These are phyloP conservation scores for Choloepus hoffmanni DNA, from an alignment of 2,113 vertebrate genomes.

Conservation along the genomic window DNA sequence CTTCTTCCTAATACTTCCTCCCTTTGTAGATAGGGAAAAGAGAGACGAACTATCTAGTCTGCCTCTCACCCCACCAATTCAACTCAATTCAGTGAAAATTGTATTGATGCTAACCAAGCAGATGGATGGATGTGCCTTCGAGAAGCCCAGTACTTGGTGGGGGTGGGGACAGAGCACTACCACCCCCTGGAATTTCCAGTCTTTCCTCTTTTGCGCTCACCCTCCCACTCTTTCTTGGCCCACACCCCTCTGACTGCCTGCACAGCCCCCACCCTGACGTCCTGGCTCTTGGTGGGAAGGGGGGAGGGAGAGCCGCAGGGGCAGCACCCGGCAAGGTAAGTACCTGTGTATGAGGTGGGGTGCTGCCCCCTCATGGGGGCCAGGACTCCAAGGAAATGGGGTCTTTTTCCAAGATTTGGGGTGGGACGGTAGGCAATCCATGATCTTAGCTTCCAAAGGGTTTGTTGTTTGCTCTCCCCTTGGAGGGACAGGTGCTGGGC, in stretches of 20 bases:
- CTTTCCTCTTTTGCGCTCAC: background rate
- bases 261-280: background rate
- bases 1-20: background rate
- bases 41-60: background rate
- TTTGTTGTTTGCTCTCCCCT: background rate
- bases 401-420: background rate
- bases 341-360: rapidly evolving
- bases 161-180: background rate
- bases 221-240: background rate
- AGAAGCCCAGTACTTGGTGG: background rate
- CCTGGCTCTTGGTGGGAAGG: background rate
- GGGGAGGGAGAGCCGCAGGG: background rate
- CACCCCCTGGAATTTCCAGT: background rate
- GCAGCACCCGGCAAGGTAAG: background rate
- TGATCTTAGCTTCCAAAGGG: background rate
- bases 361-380: background rate
- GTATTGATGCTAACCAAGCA: too few species aligned
- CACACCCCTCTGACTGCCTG: background rate
- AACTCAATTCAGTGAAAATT: background rate
- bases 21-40: background rate
- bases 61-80: background rate
- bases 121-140: too few species aligned
- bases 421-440: background rate
- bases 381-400: background rate
- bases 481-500: background rate